phyloP scores from a whole-genome alignment of 2,797 vertebrate genomes.

The Halcyon leucocephala region DNA sequence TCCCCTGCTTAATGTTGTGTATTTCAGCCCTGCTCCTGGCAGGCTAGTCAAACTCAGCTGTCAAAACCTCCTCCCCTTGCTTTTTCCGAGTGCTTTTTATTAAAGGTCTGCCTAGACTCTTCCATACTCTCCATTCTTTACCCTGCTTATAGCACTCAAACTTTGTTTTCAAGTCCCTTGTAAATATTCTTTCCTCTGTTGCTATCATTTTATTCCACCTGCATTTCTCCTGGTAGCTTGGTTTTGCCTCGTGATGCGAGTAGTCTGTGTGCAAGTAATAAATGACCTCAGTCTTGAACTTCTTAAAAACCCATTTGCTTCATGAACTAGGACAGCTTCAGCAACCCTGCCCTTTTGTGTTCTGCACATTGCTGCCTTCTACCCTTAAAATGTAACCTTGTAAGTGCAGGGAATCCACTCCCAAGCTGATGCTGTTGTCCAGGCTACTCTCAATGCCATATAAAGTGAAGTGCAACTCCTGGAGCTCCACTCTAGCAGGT shows the following conservation, averaged over 20 bases:
- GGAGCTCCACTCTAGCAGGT: not conserved
- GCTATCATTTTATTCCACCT: not conserved
- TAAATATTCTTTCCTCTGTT: not conserved
- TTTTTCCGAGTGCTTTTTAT: not conserved
- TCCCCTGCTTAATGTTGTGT: not conserved
- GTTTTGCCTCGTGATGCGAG: not conserved
- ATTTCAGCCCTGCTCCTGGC: not conserved
- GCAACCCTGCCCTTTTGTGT: not conserved
- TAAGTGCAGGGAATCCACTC: not conserved
- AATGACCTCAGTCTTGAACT: not conserved
- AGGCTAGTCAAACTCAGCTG: not conserved
- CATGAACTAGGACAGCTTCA: not conserved
- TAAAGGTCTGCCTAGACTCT: not conserved
- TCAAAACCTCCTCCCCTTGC: not conserved
- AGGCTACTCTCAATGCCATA: not conserved
- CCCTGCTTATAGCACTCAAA: not conserved
- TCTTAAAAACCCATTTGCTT: constrained; percentile 6
- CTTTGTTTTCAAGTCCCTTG: not conserved
- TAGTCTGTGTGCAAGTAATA: not conserved
- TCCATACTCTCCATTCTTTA: not conserved
- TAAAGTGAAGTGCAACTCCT: constrained; percentile 5
- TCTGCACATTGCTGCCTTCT: not conserved
- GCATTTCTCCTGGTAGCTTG: not conserved
- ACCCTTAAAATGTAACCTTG: not conserved
- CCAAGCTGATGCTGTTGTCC: not conserved